phyloP scores from a whole-genome alignment of 1,140 invertebrate species.

The Sitobion miscanthi region DNA sequence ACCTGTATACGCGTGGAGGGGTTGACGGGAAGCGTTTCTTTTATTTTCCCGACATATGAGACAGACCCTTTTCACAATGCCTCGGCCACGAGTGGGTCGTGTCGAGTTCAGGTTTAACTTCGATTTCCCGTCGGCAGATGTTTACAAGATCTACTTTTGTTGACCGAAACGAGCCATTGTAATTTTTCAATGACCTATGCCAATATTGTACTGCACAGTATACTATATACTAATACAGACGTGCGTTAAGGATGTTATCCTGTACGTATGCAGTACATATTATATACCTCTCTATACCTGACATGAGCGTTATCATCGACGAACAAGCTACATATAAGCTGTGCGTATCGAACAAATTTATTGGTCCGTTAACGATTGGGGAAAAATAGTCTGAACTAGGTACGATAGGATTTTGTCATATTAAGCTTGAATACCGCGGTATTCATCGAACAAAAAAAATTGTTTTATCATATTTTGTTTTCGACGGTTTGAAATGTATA shows the following conservation, averaged over 20 bases:
- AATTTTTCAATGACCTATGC: constrained; percentile 39
- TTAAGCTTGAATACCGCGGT: background rate
- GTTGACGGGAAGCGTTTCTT: background rate
- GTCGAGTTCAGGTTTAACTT: constrained; percentile 20
- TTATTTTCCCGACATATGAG: background rate
- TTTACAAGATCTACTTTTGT: constrained; percentile 26
- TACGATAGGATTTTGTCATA: background rate
- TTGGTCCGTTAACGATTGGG: background rate
- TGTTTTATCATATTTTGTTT: background rate
- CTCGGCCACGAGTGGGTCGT: constrained; percentile 1
- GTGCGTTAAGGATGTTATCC: background rate
- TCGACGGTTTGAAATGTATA: background rate
- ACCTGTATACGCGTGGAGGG: background rate
- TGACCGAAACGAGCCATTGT: constrained; percentile 7
- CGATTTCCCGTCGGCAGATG: constrained; percentile 26
- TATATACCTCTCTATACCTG: background rate
- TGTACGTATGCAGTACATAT: background rate
- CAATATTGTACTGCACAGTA: background rate
- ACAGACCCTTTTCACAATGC: constrained; percentile 33
- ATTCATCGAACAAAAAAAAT: background rate
- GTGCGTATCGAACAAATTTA: background rate
- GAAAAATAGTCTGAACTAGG: background rate
- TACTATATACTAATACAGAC: background rate
- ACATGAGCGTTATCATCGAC: background rate
- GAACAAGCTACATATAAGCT: background rate